Evolutionary conservation across 2,113 vertebrate species (phyloP).

Genomic region (Bostrychus sinensis): DNA sequence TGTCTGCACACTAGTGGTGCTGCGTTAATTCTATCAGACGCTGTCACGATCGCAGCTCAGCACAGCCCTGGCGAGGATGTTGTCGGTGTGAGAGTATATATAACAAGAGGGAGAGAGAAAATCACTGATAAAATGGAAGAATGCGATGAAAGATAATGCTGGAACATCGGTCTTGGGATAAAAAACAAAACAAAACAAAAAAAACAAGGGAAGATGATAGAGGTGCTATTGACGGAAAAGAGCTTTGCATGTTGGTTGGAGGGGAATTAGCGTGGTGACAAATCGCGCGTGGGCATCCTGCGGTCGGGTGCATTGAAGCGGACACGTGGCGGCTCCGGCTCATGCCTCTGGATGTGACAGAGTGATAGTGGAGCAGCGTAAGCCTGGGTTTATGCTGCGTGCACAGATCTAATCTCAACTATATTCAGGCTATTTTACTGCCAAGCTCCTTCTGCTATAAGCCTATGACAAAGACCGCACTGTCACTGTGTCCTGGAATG

Average conservation of each 20-base stretch:
- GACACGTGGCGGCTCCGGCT: conserved; percentile 21
- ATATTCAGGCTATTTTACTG: conserved; percentile 26
- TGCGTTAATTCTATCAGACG: conserved; percentile 67
- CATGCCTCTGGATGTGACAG: conserved; percentile 43
- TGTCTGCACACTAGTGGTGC: conserved; percentile 56
- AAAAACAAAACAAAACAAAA: too few species aligned
- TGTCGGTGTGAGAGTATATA: conserved; percentile 36
- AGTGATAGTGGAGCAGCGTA: conserved; percentile 42
- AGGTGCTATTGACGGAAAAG: conserved; percentile 59
- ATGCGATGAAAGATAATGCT: conserved; percentile 48
- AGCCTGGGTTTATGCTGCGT: conserved; percentile 50
- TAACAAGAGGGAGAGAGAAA: conserved; percentile 9
- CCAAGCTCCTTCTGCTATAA: conserved; percentile 28
- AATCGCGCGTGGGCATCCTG: conserved; percentile 60
- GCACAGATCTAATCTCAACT: conserved; percentile 57
- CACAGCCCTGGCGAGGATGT: conserved; percentile 39
- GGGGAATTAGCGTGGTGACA: conserved; percentile 63
- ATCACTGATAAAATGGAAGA: conserved; percentile 47
- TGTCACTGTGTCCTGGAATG: conserved; percentile 4
- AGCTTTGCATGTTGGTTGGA: conserved; percentile 49
- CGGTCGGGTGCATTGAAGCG: conserved; percentile 46
- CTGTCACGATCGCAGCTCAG: conserved; percentile 66
- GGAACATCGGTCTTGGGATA: conserved; percentile 28
- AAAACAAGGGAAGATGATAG: conserved; percentile 28
- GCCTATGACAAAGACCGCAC: conserved; percentile 1